A percentile compares a stretch with the other conserved stretches of the same genome.
Conservation (phyloP, 2,888 invertebrate genomes). For the Aporophyla nigra region DNA sequence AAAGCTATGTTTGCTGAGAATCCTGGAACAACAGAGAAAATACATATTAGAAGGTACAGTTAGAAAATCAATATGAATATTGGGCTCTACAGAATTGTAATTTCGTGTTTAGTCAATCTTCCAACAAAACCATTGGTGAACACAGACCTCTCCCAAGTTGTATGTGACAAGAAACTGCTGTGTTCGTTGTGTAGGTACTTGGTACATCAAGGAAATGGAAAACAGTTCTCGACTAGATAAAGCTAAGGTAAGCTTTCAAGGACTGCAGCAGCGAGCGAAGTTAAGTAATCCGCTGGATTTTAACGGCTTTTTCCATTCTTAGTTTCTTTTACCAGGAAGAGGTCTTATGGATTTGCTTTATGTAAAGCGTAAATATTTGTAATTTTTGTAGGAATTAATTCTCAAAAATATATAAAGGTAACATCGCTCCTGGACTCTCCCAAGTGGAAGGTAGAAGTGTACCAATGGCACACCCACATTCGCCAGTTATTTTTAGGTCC, state of each 20-base stretch:
- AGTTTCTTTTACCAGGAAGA: constrained; percentile 18
- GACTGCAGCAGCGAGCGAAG: constrained; percentile 10
- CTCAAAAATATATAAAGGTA: not conserved
- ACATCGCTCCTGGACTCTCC: not conserved
- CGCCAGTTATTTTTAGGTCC: not conserved
- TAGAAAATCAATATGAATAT: no score
- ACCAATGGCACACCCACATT: not conserved
- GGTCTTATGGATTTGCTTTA: no score
- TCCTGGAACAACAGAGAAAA: constrained; percentile 86
- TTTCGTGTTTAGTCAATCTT: no score
- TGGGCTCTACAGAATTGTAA: no score
- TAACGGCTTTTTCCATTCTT: constrained; percentile 21
- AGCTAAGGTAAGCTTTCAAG: constrained; percentile 23
- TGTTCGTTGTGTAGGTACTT: no score
- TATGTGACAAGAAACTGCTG: not conserved
- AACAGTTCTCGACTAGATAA: constrained; percentile 32
- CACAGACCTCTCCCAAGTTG: not conserved
- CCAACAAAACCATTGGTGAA: not conserved
- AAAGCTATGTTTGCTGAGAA: constrained; percentile 93
- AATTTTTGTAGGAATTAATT: not conserved
- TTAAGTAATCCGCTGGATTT: constrained; percentile 41
- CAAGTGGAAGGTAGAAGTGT: no score
- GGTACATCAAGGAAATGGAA: constrained; percentile 16
- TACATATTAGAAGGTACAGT: no score
- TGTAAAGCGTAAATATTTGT: not conserved